Conservation (phyloP, 2,888 invertebrate genomes). For the Lasiommata megera region DNA sequence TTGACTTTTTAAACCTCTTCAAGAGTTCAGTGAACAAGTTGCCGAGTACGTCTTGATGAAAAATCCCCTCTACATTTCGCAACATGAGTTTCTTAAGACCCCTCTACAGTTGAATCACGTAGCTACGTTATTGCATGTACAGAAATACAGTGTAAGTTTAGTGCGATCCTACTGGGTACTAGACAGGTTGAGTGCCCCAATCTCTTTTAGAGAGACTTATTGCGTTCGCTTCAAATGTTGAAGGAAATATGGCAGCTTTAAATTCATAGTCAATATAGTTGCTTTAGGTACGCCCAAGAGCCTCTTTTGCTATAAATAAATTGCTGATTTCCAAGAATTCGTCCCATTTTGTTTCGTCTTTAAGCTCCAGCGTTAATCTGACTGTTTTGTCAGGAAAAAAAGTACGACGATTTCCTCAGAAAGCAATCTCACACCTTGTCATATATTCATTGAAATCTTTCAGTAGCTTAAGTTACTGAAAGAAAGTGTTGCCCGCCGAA, state of each 20-base stretch:
- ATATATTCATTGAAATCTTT: no score
- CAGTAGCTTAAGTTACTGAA: no score
- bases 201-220: neutral
- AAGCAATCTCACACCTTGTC: no score
- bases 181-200: neutral
- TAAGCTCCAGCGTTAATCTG: no score
- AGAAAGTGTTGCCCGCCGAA: no score
- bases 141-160: conserved; percentile 1
- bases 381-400: no score
- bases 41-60: conserved; percentile 20
- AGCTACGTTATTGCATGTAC: conserved; percentile 23
- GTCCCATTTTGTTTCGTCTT: no score
- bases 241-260: neutral
- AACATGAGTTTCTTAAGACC: conserved; percentile 11
- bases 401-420: no score
- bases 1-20: neutral
- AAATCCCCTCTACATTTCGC: conserved; percentile 15
- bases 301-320: no score
- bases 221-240: neutral
- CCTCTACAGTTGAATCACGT: conserved; percentile 25
- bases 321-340: no score
- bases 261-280: neutral
- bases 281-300: no score
- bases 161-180: neutral
- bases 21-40: conserved; percentile 12